Evolutionary conservation across 2,113 vertebrate genomes (phyloP).

Genomic region (Orcinus orca): DNA sequence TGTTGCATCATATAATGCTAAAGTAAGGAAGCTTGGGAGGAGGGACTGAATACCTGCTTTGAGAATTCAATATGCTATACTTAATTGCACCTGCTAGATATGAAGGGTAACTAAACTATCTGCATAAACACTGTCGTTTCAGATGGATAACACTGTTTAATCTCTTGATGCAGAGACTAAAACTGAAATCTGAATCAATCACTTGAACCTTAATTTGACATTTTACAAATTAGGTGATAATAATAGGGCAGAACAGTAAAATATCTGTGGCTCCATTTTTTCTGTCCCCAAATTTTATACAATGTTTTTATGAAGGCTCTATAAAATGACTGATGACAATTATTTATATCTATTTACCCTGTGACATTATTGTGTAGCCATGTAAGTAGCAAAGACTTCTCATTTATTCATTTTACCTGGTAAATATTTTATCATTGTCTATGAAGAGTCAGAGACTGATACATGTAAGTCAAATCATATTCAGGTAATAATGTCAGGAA

Average conservation of each 20-base stretch:
- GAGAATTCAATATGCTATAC: not conserved
- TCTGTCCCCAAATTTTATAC: not conserved
- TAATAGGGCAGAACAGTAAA: not conserved
- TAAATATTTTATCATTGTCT: not conserved
- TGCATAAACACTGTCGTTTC: not conserved
- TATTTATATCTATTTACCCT: not conserved
- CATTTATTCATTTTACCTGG: not conserved
- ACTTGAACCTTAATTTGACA: not conserved
- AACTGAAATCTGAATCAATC: not conserved
- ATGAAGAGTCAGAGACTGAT: not conserved
- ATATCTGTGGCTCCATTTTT: not conserved
- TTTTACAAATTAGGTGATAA: not conserved
- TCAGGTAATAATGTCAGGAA: slow-evolving; percentile 30
- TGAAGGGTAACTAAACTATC: not conserved
- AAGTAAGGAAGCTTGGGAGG: not conserved
- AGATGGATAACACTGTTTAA: not conserved
- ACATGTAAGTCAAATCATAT: not conserved
- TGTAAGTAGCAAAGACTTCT: not conserved
- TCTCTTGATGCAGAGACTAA: not conserved
- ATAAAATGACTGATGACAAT: not conserved
- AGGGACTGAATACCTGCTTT: not conserved
- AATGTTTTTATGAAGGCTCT: not conserved
- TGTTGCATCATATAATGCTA: not conserved
- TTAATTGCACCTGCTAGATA: not conserved
- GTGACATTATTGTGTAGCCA: not conserved